A percentile compares a stretch with the other conserved stretches of the same genome.
These are phyloP conservation scores for Platysteira castanea DNA, from an alignment of 2,113 vertebrate species.

Conservation along the genomic window DNA sequence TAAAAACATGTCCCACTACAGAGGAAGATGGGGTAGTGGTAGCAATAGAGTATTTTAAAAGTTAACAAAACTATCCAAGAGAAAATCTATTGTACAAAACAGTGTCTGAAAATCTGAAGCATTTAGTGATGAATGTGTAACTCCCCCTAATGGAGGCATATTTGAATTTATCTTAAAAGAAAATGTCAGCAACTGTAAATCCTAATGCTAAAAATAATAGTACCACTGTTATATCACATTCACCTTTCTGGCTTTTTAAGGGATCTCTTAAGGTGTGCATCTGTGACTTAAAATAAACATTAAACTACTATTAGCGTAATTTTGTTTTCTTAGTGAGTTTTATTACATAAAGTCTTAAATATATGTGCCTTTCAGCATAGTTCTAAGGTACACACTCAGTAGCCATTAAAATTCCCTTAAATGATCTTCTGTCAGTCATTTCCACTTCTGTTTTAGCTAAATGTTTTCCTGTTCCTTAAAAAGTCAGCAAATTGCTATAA, in stretches of 20 bases:
- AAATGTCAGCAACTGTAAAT: neutral
- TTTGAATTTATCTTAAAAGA: slow-evolving; percentile 43
- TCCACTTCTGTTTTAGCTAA: slow-evolving; percentile 36
- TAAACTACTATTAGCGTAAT: neutral
- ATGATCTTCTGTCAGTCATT: slow-evolving; percentile 46
- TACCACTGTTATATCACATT: neutral
- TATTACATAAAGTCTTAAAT: neutral
- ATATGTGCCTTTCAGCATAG: neutral
- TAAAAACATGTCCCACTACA: neutral
- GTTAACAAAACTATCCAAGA: neutral
- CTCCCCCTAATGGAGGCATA: slow-evolving; percentile 60
- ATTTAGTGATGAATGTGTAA: slow-evolving; percentile 31
- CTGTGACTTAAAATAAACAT: neutral
- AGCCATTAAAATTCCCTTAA: slow-evolving; percentile 30
- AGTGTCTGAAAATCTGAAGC: neutral
- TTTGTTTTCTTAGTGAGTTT: neutral
- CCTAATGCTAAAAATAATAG: neutral
- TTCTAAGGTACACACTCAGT: neutral
- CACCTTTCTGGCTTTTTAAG: neutral
- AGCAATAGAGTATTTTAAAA: neutral
- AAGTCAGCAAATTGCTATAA: slow-evolving; percentile 60
- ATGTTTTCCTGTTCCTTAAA: slow-evolving; percentile 56
- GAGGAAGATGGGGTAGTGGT: neutral
- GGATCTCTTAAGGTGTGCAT: neutral
- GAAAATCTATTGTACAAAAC: neutral